Base-by-base conservation (phyloP, 2,888 invertebrate species). In the Kuschelorhynchus macadamiae region DNA sequence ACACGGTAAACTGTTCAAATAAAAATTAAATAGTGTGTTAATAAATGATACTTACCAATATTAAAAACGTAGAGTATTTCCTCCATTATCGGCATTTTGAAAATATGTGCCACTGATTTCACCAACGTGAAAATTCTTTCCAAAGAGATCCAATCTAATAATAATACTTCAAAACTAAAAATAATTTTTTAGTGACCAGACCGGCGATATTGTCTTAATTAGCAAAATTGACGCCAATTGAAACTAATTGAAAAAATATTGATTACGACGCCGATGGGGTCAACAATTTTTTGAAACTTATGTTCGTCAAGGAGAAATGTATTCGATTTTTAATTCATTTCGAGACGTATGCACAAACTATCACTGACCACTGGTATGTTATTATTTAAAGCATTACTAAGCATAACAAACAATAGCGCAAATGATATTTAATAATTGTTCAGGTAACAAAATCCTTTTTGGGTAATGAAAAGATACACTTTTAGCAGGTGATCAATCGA, bases 51-150 rank as follows among this genome's bases (percentile, higher is more conserved):
- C 70, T 66, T 62, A 70, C 66, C 70, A 50, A 70, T 66, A 18
- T 69, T 69, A 18, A 69, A 69, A 46, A 69, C 60, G 42, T 69
- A 69, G 5, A 59, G 52, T n/a, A 69, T 60, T 36, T 69, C 69
- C 47, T 69, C 69, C 69, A 69, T 69, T 5, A 60, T 67, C 9
- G 21, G n/a, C 55, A 56, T 42, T 47, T 30, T 25, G 16, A 2
- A 21, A 36, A 11, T 36, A 12, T 36, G 9, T 36, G 3, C 25
- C 25, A 25, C 25, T 25, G 7, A 25, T 7, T 25, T 25, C 25
- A n/a, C n/a, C n/a, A n/a, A n/a, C n/a, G 30, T 30, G 12, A 36
- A n/a, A 36, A n/a, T 36, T n/a, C 36, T 36, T 36, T n/a, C 9
- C 18, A 50, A 14, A 1, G 18, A 8, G 20, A 42, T 7, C 9